Evolutionary conservation across 1,140 invertebrate genomes (phyloP).

Genomic region (Lamellibrachia luymesi): DNA sequence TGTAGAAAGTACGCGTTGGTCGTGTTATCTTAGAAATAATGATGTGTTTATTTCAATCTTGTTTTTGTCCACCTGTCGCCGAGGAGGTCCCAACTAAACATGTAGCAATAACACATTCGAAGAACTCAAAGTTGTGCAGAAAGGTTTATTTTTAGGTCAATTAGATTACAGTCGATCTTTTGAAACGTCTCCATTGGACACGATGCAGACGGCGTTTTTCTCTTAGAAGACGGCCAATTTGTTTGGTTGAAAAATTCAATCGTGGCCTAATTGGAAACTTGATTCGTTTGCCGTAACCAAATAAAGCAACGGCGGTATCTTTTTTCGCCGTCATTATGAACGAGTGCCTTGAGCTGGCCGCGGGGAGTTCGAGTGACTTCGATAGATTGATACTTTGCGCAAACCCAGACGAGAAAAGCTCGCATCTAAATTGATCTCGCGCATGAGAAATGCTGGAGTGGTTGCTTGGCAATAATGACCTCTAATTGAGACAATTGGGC

Average conservation of each 20-base stretch:
- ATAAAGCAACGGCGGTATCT: neutral
- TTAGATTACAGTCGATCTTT: neutral
- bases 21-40: neutral
- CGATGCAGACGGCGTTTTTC: too few relatives aligned
- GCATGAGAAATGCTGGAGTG: too few relatives aligned
- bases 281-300: neutral
- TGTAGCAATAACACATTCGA: neutral
- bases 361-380: neutral
- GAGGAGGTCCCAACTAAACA: neutral
- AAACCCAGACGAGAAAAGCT: neutral
- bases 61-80: neutral
- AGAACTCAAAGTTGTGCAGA: neutral
- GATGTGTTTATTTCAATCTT: neutral
- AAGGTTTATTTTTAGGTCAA: neutral
- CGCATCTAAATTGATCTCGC: too few relatives aligned
- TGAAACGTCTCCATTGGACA: neutral
- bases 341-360: neutral
- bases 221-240: neutral
- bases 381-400: neutral
- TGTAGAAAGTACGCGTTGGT: neutral
- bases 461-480: too few relatives aligned
- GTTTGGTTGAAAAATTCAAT: neutral
- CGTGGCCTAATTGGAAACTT: neutral
- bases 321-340: neutral
- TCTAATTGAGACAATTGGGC: too few relatives aligned